These are phyloP conservation scores for Pipa parva DNA, from an alignment of 2,113 vertebrate genomes.

Conservation along the genomic window DNA sequence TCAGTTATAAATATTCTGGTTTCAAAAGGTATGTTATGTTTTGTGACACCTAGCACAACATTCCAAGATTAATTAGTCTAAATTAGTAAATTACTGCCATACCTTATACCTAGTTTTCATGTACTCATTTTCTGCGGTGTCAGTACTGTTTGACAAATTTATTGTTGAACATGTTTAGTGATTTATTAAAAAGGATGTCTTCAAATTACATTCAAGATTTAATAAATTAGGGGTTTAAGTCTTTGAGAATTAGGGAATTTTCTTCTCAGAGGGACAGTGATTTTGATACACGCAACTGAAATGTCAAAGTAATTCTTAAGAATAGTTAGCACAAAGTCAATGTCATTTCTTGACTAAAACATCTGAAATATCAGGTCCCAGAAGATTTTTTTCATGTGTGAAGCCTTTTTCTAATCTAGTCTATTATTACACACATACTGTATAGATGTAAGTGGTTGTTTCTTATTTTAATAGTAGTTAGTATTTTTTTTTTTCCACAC, in stretches of 20 bases:
- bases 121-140: too few species aligned
- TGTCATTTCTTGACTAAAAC: constrained; percentile 19
- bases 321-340: constrained; percentile 19
- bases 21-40: too few species aligned
- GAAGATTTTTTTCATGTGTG: constrained; percentile 7
- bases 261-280: neutral
- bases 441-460: too few species aligned
- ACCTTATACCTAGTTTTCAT: too few species aligned
- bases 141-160: neutral
- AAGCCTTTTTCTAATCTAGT: constrained; percentile 11
- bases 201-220: neutral
- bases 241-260: neutral
- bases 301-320: constrained; percentile 33
- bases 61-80: too few species aligned
- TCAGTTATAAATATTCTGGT: too few species aligned
- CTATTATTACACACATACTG: neutral
- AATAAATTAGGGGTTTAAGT: constrained; percentile 4
- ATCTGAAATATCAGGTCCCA: constrained; percentile 33
- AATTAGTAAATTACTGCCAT: too few species aligned
- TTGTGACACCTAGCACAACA: too few species aligned
- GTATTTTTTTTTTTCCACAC: too few species aligned
- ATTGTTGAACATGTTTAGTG: constrained; percentile 13
- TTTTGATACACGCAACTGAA: constrained; percentile 12
- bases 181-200: constrained; percentile 3
- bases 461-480: too few species aligned